These are phyloP conservation scores for Lapara coniferarum DNA, from an alignment of 2,888 invertebrate genomes.

Conservation along the genomic window DNA sequence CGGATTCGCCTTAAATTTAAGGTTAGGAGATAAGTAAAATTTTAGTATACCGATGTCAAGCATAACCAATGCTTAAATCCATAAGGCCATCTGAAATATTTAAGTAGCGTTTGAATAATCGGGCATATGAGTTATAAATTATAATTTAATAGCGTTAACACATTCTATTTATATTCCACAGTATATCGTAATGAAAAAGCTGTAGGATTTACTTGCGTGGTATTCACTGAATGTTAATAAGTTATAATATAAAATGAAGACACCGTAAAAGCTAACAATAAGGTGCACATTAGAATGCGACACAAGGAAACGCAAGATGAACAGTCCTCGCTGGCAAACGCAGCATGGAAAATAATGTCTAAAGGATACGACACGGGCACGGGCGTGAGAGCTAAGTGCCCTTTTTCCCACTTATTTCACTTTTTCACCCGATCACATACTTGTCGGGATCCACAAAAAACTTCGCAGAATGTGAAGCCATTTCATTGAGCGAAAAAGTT, in stretches of 20 bases:
- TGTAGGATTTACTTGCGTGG: background rate
- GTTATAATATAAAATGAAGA: background rate
- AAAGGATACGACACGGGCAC: slow-evolving; percentile 53
- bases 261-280: background rate
- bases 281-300: background rate
- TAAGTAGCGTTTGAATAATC: no score
- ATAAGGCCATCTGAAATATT: no score
- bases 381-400: slow-evolving; percentile 69
- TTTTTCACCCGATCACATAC: slow-evolving; percentile 53
- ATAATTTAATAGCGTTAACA: no score
- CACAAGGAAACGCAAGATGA: slow-evolving; percentile 5
- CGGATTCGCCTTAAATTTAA: no score
- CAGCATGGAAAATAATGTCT: slow-evolving; percentile 69
- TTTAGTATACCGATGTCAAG: no score
- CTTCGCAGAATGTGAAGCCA: slow-evolving; percentile 34
- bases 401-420: slow-evolving; percentile 75
- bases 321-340: slow-evolving; percentile 40
- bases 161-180: no score
- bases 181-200: no score
- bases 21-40: no score
- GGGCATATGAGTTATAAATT: no score
- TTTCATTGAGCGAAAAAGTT: slow-evolving; percentile 19
- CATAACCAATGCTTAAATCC: no score
- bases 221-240: background rate
- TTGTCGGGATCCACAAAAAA: slow-evolving; percentile 58